A percentile compares a stretch with the other conserved stretches of the same genome.
phyloP scores from a whole-genome alignment of 1,140 invertebrate species.

The Drosophila willistoni region DNA sequence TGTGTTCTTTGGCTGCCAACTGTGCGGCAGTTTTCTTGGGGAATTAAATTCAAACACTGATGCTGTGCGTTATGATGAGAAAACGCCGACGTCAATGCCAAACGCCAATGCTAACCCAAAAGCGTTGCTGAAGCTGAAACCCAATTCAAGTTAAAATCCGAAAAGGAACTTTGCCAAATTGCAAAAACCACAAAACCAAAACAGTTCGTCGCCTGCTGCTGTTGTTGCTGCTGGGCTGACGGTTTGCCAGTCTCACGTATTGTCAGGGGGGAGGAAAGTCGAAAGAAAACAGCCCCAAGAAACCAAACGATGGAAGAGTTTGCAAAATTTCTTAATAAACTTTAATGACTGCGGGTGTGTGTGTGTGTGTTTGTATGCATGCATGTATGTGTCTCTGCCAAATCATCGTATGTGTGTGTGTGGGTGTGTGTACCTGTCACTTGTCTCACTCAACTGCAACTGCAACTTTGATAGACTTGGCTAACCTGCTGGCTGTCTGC shows the following conservation, averaged over 20 bases:
- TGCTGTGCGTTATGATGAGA: constrained; percentile 20
- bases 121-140: constrained; percentile 31
- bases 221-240: constrained; percentile 16
- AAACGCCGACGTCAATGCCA: constrained; percentile 3
- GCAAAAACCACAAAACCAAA: constrained; percentile 61
- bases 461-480: constrained; percentile 69
- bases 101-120: constrained; percentile 14
- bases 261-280: constrained; percentile 5
- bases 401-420: constrained; percentile 6
- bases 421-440: constrained; percentile 13
- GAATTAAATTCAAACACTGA: constrained; percentile 23
- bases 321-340: constrained; percentile 76
- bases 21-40: constrained; percentile 20
- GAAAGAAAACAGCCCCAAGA: constrained; percentile 28
- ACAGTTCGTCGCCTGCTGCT: constrained; percentile 52
- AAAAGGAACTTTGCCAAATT: constrained; percentile 60
- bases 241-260: constrained; percentile 13
- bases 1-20: constrained; percentile 22
- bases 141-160: constrained; percentile 60
- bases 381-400: constrained; percentile 32
- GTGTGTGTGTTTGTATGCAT: constrained; percentile 41
- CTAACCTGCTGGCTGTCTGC: constrained; percentile 44
- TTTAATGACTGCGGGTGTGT: constrained; percentile 76
- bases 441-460: constrained; percentile 31
- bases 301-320: constrained; percentile 40